Evolutionary conservation across 37 sponge, comb jelly and placozoan genomes (phyloP), one percentile per base, ranked within the genome.

Genomic region (Spongilla lacustris): DNA sequence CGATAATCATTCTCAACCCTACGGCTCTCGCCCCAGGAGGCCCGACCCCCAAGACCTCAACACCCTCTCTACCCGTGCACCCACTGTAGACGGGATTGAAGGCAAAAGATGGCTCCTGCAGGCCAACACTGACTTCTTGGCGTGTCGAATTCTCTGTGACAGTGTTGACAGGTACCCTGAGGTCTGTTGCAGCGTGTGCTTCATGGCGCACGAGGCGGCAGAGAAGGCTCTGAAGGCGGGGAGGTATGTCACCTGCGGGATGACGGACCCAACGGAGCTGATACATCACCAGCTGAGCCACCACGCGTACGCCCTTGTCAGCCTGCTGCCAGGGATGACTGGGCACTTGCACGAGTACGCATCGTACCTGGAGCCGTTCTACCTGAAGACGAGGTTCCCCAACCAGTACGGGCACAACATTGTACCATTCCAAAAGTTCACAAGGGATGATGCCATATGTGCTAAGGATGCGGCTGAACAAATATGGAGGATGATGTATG

Each of bases 341-440:
- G 9, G 2, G 22, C 49, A 30, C 72, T 49, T 72, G 24, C 17
- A 23, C 24, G 30, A 26, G 21, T 11, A 29, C 36, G 72, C 83
- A 38, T 28, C 23, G 13, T n/a, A 46, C 23, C 48, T 82, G 30
- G 72, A 70, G 71, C 36, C 36, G 27, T 82, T 49, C 48, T 82
- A 82, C 24, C n/a, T 71, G 41, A 33, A 82, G 3, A 69, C 83
- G 35, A 48, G 83, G 27, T 82, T 82, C 30, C 83, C 83, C 0
- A 82, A 82, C 72, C 83, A 38, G 19, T 36, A 71, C 49, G 19
- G 13, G 19, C 37, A 41, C 0, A 46, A 49, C 23, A 2, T 22
- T 38, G 28, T 71, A 35, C 83, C 83, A 17, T 34, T 26, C 25
- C 72, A 82, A 17, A 31, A 71, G 17, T 82, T 82, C 30, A 82